phyloP scores from a whole-genome alignment of 1,140 invertebrate genomes.

The Campoletis sonorensis region DNA sequence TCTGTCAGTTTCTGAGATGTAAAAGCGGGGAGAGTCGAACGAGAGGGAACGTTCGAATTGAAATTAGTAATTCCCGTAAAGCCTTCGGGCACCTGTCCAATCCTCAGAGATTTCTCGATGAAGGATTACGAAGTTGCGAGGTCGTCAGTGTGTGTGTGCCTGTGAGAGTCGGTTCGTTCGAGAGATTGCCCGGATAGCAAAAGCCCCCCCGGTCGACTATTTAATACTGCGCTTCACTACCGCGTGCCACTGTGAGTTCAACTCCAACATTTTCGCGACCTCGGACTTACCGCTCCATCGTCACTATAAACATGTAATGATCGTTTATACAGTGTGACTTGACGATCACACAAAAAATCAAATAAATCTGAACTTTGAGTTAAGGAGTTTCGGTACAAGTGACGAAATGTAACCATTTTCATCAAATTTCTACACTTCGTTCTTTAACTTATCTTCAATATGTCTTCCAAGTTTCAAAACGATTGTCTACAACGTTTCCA shows the following conservation, averaged over 20 bases:
- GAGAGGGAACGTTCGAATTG: background rate
- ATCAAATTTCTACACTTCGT: no score
- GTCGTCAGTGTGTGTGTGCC: background rate
- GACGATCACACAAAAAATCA: no score
- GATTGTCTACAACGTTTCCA: no score
- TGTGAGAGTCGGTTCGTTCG: background rate
- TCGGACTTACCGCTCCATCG: slow-evolving; percentile 17
- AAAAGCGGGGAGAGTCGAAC: background rate
- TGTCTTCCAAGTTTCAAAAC: no score
- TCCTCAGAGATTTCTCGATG: background rate
- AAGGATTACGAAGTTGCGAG: slow-evolving; percentile 18
- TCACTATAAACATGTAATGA: background rate
- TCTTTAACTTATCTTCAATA: no score
- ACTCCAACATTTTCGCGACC: slow-evolving; percentile 39
- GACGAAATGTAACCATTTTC: no score
- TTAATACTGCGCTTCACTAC: slow-evolving; percentile 41
- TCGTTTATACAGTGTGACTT: background rate
- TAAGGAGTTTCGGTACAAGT: no score
- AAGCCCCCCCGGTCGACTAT: background rate
- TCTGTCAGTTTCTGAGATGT: background rate
- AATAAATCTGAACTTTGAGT: no score
- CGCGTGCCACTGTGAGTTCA: slow-evolving; percentile 13
- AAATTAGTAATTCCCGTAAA: slow-evolving; percentile 21
- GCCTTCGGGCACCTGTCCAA: slow-evolving; percentile 25
- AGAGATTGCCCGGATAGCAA: background rate